Evolutionary conservation across 1,140 invertebrate genomes (phyloP).

Genomic region (Watersipora subatra): DNA sequence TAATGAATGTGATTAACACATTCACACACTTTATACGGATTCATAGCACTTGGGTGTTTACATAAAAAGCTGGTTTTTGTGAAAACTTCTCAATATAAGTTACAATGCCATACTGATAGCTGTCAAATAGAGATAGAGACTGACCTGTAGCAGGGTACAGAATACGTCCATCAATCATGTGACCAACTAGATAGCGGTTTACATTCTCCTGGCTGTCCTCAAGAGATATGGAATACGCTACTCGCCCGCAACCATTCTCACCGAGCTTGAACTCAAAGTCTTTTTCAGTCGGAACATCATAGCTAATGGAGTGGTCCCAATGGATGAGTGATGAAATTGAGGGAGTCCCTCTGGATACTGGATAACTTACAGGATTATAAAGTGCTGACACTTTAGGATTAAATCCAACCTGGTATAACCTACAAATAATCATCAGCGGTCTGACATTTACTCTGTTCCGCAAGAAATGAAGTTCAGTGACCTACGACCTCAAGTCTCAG

Average conservation of each 20-base stretch:
- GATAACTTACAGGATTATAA: slow-evolving; percentile 60
- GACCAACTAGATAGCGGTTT: slow-evolving; percentile 66
- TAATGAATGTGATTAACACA: too few relatives aligned
- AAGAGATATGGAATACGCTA: slow-evolving; percentile 13
- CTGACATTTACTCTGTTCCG: too few relatives aligned
- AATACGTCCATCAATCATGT: slow-evolving; percentile 84
- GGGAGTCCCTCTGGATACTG: slow-evolving; percentile 78
- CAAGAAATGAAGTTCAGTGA: too few relatives aligned
- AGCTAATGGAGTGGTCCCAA: slow-evolving; percentile 72
- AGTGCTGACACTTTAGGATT: slow-evolving; percentile 41
- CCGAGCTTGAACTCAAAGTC: slow-evolving; percentile 24
- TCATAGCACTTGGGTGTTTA: too few relatives aligned
- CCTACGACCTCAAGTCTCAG: too few relatives aligned
- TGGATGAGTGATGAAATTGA: slow-evolving; percentile 66
- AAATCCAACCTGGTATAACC: neutral
- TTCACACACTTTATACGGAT: too few relatives aligned
- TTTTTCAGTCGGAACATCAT: slow-evolving; percentile 38
- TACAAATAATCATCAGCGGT: too few relatives aligned
- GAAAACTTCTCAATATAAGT: too few relatives aligned
- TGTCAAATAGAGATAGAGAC: too few relatives aligned
- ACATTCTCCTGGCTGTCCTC: slow-evolving; percentile 54
- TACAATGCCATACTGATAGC: too few relatives aligned
- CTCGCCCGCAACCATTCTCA: too few relatives aligned
- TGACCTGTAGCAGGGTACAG: slow-evolving; percentile 73
- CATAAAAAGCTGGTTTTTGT: too few relatives aligned